Percentiles rank a stretch among this genome's conserved stretches.
phyloP scores from a whole-genome alignment of 2,113 vertebrate genomes.

The Podarcis raffonei region DNA sequence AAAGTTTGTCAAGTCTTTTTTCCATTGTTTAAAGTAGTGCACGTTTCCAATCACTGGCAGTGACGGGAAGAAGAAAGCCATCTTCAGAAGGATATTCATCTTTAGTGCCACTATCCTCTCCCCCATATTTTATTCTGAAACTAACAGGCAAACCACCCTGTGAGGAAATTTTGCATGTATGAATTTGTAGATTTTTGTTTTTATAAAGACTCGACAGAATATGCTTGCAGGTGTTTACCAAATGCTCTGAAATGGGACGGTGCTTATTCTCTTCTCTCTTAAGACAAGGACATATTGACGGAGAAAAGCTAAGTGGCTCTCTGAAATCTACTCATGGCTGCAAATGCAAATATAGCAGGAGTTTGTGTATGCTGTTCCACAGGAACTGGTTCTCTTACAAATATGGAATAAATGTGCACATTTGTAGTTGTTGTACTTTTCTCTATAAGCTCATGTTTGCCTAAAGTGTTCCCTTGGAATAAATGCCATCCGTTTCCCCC shows the following conservation, averaged over 20 bases:
- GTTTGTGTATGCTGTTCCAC: not conserved
- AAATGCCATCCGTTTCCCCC: not conserved
- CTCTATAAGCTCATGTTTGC: not conserved
- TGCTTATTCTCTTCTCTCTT: not conserved
- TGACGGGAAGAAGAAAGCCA: no score
- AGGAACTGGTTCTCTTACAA: not conserved
- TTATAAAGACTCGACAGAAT: not conserved
- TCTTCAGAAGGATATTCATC: no score
- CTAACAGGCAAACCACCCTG: not conserved
- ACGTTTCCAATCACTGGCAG: no score
- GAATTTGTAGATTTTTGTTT: not conserved
- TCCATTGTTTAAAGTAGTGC: no score
- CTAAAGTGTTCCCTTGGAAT: not conserved
- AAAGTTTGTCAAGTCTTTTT: no score
- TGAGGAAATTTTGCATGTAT: not conserved
- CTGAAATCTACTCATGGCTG: not conserved
- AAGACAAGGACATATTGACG: not conserved
- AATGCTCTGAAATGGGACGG: not conserved
- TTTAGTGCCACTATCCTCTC: no score
- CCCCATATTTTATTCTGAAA: not conserved
- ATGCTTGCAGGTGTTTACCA: not conserved
- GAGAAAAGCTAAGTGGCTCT: not conserved
- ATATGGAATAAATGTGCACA: not conserved
- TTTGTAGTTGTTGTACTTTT: not conserved
- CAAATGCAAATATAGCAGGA: not conserved